Conservation (phyloP, 2,797 vertebrate genomes). For the Apogon talboti region DNA sequence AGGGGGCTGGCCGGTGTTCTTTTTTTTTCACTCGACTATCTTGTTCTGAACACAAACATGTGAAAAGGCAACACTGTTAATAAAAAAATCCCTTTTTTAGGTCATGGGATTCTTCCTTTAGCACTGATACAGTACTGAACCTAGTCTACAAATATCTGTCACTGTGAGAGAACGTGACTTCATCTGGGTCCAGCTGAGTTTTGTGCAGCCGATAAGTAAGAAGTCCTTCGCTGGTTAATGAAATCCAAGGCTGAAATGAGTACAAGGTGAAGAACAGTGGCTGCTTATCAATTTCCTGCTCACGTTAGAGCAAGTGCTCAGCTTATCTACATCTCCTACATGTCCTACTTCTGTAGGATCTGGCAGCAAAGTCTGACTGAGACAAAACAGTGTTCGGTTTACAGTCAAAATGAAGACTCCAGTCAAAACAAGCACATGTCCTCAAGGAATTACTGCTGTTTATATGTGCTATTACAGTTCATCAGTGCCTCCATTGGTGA, state of each 20-base stretch:
- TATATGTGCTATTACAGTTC: conserved; percentile 33
- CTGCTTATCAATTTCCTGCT: conserved; percentile 45
- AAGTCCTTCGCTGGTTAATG: conserved; percentile 43
- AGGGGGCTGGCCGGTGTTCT: conserved; percentile 40
- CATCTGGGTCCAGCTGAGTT: conserved; percentile 50
- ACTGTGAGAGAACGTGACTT: conserved; percentile 37
- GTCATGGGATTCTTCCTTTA: conserved; percentile 61
- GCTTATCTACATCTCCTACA: conserved; percentile 60
- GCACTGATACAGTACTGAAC: conserved; percentile 51
- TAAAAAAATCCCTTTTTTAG: conserved; percentile 80
- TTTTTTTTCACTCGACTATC: conserved; percentile 54
- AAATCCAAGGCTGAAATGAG: conserved; percentile 61
- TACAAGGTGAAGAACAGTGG: conserved; percentile 38
- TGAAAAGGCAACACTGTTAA: conserved; percentile 67
- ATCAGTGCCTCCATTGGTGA: conserved; percentile 36
- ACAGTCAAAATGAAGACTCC: conserved; percentile 75
- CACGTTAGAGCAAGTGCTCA: conserved; percentile 31
- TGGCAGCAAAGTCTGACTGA: conserved; percentile 53
- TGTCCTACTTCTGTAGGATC: conserved; percentile 57
- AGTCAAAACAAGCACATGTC: conserved; percentile 77
- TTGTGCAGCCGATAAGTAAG: conserved; percentile 62
- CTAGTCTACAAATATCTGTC: conserved; percentile 28
- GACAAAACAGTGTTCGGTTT: conserved; percentile 80
- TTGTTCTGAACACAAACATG: conserved; percentile 68
- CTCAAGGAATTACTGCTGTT: conserved; percentile 25